Percentiles rank a stretch among this genome's conserved stretches.
phyloP scores from a whole-genome alignment of 1,140 invertebrate species.

The Eumaeus atala region DNA sequence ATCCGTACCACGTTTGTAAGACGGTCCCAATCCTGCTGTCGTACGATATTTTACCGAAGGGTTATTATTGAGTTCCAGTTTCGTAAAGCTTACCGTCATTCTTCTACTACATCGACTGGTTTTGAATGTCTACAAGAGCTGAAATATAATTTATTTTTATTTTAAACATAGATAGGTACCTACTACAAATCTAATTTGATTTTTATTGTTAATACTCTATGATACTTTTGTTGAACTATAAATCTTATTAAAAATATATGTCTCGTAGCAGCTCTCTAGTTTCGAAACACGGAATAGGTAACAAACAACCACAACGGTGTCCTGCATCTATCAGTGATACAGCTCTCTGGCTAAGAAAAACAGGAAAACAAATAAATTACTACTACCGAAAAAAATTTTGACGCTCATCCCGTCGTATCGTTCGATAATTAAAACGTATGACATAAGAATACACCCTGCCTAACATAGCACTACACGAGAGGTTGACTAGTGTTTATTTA shows the following conservation, averaged over 20 bases:
- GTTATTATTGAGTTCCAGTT: too few species aligned
- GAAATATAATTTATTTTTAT: neutral
- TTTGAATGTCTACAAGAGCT: neutral
- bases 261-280: neutral
- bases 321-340: too few species aligned
- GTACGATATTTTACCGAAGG: slow-evolving; percentile 16
- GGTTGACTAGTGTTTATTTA: slow-evolving; percentile 65
- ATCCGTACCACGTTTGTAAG: slow-evolving; percentile 31
- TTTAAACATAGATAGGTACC: neutral
- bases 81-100: too few species aligned
- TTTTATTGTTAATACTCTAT: too few species aligned
- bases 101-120: too few species aligned
- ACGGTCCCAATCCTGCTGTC: slow-evolving; percentile 29
- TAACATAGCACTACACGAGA: slow-evolving; percentile 47
- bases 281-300: neutral
- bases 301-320: too few species aligned
- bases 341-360: too few species aligned
- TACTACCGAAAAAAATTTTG: too few species aligned
- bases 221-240: too few species aligned
- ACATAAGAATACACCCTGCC: slow-evolving; percentile 32
- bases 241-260: neutral
- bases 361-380: too few species aligned
- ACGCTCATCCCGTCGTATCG: too few species aligned
- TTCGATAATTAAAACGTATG: slow-evolving; percentile 29
- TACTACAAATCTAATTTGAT: too few species aligned